phyloP scores from a whole-genome alignment of 2,113 vertebrate species.

The Etia nguti region DNA sequence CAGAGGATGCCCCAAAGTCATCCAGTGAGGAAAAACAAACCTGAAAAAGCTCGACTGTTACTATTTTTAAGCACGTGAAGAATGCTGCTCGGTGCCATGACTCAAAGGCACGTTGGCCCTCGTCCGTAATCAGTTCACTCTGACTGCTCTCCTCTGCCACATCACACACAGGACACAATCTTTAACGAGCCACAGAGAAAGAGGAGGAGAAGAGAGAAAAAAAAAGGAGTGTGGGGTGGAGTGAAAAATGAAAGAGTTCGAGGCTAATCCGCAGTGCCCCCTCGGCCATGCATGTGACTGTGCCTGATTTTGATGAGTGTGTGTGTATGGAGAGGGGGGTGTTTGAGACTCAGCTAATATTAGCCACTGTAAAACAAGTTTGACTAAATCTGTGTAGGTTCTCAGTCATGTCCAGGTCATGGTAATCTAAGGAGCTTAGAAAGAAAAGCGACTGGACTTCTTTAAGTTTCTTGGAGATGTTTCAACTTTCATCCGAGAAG shows the following conservation, averaged over 20 bases:
- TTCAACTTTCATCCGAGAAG: not conserved
- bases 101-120: constrained; percentile 69
- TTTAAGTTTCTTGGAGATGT: not conserved
- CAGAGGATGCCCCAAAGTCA: constrained; percentile 73
- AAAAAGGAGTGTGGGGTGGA: not conserved
- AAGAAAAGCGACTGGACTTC: not conserved
- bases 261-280: constrained; percentile 45
- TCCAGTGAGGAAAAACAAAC: constrained; percentile 68
- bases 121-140: constrained; percentile 77
- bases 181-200: constrained; percentile 63
- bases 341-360: constrained; percentile 32
- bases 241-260: constrained; percentile 62
- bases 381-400: not conserved
- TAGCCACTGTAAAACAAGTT: constrained; percentile 31
- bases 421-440: not conserved
- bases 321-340: not conserved
- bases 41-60: constrained; percentile 63
- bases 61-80: constrained; percentile 77
- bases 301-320: constrained; percentile 20
- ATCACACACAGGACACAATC: constrained; percentile 68
- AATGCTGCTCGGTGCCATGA: constrained; percentile 72
- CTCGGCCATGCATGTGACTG: constrained; percentile 26
- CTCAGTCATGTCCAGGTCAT: not conserved
- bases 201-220: constrained; percentile 31
- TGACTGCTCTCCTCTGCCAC: constrained; percentile 71